These are phyloP conservation scores for Zelostemma sp. DNA, from an alignment of 1,140 invertebrate species.

Conservation along the genomic window DNA sequence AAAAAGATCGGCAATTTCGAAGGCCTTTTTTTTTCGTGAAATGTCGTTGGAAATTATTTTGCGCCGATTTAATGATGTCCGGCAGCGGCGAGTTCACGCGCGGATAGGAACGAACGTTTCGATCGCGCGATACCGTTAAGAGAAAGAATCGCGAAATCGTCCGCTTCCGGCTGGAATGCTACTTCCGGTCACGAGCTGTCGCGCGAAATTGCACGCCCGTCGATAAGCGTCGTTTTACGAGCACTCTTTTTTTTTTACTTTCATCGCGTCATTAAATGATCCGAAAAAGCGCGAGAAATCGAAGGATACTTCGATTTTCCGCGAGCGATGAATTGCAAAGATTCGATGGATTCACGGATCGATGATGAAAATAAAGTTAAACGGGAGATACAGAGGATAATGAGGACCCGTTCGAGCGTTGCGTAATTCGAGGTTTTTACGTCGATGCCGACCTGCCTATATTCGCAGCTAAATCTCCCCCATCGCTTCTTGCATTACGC, in stretches of 20 bases:
- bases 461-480: background rate
- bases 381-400: slow-evolving; percentile 29
- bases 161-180: slow-evolving; percentile 62
- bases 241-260: slow-evolving; percentile 41
- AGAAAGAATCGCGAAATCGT: slow-evolving; percentile 61
- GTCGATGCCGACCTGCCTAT: background rate
- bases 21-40: too few relatives aligned
- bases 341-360: background rate
- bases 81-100: slow-evolving; percentile 38
- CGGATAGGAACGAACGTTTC: slow-evolving; percentile 40
- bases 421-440: slow-evolving; percentile 6
- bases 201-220: slow-evolving; percentile 51
- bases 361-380: slow-evolving; percentile 10
- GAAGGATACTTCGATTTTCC: background rate
- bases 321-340: background rate
- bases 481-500: background rate
- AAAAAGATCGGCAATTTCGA: too few relatives aligned
- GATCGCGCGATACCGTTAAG: slow-evolving; percentile 52
- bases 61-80: slow-evolving; percentile 22
- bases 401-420: slow-evolving; percentile 27
- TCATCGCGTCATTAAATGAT: slow-evolving; percentile 16
- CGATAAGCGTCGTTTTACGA: slow-evolving; percentile 43
- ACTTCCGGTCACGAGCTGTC: slow-evolving; percentile 66
- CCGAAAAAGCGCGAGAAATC: background rate
- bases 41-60: too few relatives aligned